Percentiles rank a stretch among this genome's conserved stretches.
phyloP scores from a whole-genome alignment of 2,888 invertebrate species.

The Embidobia sp. region DNA sequence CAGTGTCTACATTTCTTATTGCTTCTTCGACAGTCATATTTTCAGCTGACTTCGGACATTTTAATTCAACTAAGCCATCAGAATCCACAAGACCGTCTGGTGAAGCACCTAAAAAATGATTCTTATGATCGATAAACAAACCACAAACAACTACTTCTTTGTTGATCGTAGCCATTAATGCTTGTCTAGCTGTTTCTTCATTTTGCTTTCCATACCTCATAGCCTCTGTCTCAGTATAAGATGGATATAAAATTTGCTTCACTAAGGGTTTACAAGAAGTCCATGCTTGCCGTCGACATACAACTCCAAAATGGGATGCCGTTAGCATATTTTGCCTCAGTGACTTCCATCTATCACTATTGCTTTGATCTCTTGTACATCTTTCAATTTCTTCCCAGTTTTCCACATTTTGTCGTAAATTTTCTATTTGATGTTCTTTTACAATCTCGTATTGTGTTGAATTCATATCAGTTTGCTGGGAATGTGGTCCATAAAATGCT shows the following conservation, averaged over 20 bases:
- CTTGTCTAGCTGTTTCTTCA: conserved; percentile 43
- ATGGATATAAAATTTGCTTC: conserved; percentile 55
- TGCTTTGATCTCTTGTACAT: conserved; percentile 43
- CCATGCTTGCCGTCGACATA: conserved; percentile 38
- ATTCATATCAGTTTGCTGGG: conserved; percentile 27
- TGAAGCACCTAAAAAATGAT: conserved; percentile 45
- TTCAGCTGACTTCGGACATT: conserved; percentile 44
- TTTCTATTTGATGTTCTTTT: conserved; percentile 19
- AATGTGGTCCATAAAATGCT: conserved; percentile 3
- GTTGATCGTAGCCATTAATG: conserved; percentile 9
- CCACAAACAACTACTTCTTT: conserved; percentile 34
- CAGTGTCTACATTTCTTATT: background rate
- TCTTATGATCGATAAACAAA: conserved; percentile 48
- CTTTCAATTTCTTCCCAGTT: conserved; percentile 40
- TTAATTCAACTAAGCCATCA: conserved; percentile 60
- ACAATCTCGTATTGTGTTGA: conserved; percentile 7
- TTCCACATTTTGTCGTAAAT: conserved; percentile 10
- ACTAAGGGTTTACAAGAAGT: conserved; percentile 48
- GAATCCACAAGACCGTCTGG: conserved; percentile 61
- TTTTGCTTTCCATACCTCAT: conserved; percentile 52
- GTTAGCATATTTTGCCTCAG: conserved; percentile 44
- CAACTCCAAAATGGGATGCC: conserved; percentile 50
- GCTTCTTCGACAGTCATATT: conserved; percentile 13
- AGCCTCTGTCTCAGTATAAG: conserved; percentile 7
- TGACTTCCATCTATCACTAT: conserved; percentile 39